Evolutionary conservation across 1,140 invertebrate species (phyloP).

Genomic region (Habropoda laboriosa): DNA sequence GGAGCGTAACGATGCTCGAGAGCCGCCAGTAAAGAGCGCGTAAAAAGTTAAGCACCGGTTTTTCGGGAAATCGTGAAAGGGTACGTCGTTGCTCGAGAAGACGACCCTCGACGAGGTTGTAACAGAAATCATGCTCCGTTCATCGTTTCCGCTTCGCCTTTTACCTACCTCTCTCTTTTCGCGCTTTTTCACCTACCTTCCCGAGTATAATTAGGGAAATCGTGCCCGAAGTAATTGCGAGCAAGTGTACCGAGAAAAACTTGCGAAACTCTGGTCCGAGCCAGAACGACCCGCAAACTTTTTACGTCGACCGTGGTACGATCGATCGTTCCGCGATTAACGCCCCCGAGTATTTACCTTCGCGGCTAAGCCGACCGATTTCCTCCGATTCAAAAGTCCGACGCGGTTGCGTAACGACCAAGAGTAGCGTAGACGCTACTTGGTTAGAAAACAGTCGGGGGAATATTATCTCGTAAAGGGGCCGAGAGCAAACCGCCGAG

Average conservation of each 20-base stretch:
- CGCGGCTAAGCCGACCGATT: neutral
- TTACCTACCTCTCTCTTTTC: conserved; percentile 17
- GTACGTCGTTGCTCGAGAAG: neutral
- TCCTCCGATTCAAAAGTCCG: neutral
- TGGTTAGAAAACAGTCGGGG: conserved; percentile 38
- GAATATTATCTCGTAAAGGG: conserved; percentile 61
- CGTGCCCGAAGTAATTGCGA: conserved; percentile 33
- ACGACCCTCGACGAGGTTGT: neutral
- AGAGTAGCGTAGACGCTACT: no score
- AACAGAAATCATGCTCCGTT: conserved; percentile 24
- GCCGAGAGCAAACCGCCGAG: conserved; percentile 44
- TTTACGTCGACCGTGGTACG: neutral
- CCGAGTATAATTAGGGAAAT: conserved; percentile 54
- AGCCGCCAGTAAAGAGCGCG: neutral
- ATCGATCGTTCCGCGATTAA: conserved; percentile 7
- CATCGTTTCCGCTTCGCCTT: neutral
- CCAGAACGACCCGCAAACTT: neutral
- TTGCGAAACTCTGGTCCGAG: conserved; percentile 1
- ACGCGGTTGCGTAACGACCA: no score
- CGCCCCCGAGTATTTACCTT: neutral
- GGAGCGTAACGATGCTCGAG: neutral
- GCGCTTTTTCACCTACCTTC: conserved; percentile 2
- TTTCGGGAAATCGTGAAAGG: conserved; percentile 4
- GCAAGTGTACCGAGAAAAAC: conserved; percentile 10
- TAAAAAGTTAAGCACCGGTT: neutral